Conservation (phyloP, 1,140 invertebrate genomes). For the Drosophila mayri region DNA sequence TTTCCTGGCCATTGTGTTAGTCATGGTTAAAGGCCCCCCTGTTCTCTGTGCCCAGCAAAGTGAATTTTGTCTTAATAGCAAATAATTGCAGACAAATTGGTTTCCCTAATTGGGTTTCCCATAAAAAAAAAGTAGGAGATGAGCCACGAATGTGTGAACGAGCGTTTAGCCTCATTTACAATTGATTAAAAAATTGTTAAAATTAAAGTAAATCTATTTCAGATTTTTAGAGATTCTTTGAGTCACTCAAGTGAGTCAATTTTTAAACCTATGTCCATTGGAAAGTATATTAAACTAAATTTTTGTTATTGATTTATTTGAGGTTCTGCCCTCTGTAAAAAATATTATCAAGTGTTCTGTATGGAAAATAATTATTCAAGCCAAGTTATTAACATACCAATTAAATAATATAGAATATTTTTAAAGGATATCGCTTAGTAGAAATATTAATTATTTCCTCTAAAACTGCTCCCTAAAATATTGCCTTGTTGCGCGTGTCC, state of each 20-base stretch:
- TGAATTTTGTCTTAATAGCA: constrained; percentile 53
- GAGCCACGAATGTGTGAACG: constrained; percentile 4
- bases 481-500: constrained; percentile 28
- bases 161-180: constrained; percentile 11
- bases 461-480: not conserved
- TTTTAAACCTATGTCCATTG: not conserved
- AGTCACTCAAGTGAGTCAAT: too few relatives aligned
- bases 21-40: not conserved
- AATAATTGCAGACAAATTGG: constrained; percentile 75
- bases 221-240: not conserved
- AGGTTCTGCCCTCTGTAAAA: not conserved
- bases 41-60: constrained; percentile 11
- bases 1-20: constrained; percentile 18
- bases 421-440: not conserved
- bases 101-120: constrained; percentile 50
- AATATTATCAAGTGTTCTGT: not conserved
- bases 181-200: constrained; percentile 2
- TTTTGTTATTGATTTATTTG: not conserved
- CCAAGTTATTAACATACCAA: not conserved
- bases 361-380: not conserved
- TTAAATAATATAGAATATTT: not conserved
- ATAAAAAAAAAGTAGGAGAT: not conserved
- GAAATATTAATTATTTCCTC: not conserved
- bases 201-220: constrained; percentile 1
- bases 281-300: too few relatives aligned